Evolutionary conservation across 1,140 invertebrate genomes (phyloP), one percentile per base, ranked within the genome.

Genomic region (Listronotus oregonensis): DNA sequence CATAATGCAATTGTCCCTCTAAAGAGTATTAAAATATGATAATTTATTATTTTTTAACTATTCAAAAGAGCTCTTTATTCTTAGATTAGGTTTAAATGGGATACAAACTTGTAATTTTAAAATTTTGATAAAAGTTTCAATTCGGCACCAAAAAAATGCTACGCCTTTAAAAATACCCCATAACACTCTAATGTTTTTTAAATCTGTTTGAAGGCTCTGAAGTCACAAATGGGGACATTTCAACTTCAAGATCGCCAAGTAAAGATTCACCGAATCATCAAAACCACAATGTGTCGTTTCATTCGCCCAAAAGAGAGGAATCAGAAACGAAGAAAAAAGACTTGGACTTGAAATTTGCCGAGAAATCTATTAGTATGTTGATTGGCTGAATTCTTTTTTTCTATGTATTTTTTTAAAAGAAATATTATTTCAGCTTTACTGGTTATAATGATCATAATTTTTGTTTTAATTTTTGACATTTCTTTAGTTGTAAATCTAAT

Each of bases 341-440:
- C 3, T 14, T 66, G 42, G 51, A 58, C 11, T 50, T 67, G 54
- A 72, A 66, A 65, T 67, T 60, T 46, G 34, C 65, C 44, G 21
- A 65, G 39, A 69, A 65, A 70, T 65, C 65, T 66, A 68, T 70
- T 66, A 73, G 62, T 69, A 60, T 57, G 56, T 62, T 59, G 1
- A 27, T 27, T 27, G 5, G 5, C 1, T 27, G 5, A 27, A 5
- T 27, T 27, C 1, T 27, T 1, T 27, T 27, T 27, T 27, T 27
- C 1, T 27, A 27, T 27, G 1, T 27, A 3, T 27, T 27, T 5
- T 27, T 27, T 27, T 1, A 27, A 27, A 27, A 27, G 5, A 27
- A 27, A 27, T 1, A 27, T 3, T 27, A 27, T 27, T 27, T 27
- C 5, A 27, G 21, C 2, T 27, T 27, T 27, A 27, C 21, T 5